Conservation (phyloP, 1,140 invertebrate genomes). For the Brachionus manjavacas region DNA sequence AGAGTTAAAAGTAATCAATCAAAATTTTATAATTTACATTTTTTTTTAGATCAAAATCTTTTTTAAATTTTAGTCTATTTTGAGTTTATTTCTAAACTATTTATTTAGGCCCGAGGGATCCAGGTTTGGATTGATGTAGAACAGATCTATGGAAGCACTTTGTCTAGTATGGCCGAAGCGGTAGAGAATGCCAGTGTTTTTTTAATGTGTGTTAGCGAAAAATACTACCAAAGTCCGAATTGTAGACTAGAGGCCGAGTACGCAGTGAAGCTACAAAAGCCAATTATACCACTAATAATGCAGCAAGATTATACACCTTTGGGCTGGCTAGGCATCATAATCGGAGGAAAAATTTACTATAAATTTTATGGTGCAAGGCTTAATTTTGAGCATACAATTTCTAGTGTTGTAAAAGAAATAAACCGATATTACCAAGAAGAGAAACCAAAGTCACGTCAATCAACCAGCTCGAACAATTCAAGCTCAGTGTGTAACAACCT, state of each 20-base stretch:
- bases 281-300: slow-evolving; percentile 51
- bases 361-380: slow-evolving; percentile 44
- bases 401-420: neutral
- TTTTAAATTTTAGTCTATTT: too few species aligned
- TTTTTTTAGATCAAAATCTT: too few species aligned
- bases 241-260: slow-evolving; percentile 36
- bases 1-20: neutral
- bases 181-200: slow-evolving; percentile 21
- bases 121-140: slow-evolving; percentile 33
- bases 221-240: slow-evolving; percentile 8
- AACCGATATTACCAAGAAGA: slow-evolving; percentile 16
- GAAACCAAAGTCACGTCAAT: neutral
- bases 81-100: neutral
- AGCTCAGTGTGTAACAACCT: neutral
- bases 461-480: neutral
- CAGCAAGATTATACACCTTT: slow-evolving; percentile 48
- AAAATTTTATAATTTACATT: neutral
- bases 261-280: slow-evolving; percentile 30
- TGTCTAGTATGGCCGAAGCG: slow-evolving; percentile 43
- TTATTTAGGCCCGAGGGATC: neutral
- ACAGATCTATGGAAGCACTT: slow-evolving; percentile 14
- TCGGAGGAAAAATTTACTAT: slow-evolving; percentile 51
- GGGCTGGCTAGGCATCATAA: slow-evolving; percentile 52
- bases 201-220: slow-evolving; percentile 23
- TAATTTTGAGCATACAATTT: slow-evolving; percentile 2